phyloP scores from a whole-genome alignment of 2,888 invertebrate genomes.

The Lutraria lutraria region DNA sequence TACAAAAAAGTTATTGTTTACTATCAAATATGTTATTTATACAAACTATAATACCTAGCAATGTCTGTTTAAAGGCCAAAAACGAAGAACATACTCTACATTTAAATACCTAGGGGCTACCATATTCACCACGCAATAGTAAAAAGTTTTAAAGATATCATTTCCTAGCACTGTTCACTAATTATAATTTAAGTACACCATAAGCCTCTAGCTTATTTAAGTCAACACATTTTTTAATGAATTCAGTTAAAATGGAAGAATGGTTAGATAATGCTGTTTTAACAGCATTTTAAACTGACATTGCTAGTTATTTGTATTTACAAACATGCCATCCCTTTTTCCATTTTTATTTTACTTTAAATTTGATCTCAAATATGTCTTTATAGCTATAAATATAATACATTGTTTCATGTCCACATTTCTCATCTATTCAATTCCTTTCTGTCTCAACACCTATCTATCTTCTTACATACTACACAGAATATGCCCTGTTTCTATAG shows the following conservation, averaged over 20 bases:
- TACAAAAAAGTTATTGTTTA: not conserved
- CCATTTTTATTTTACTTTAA: not conserved
- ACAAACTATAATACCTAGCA: not conserved
- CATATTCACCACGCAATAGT: not conserved
- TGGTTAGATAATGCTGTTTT: no score
- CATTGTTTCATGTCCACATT: no score
- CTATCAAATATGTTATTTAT: slow-evolving; percentile 14
- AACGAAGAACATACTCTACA: not conserved
- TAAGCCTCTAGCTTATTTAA: no score
- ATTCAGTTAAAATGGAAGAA: no score
- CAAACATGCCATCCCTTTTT: not conserved
- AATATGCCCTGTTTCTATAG: no score
- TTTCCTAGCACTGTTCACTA: no score
- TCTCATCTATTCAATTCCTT: not conserved
- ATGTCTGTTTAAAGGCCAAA: not conserved
- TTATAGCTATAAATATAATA: not conserved
- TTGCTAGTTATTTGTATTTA: not conserved
- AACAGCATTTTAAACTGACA: not conserved
- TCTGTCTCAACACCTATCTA: not conserved
- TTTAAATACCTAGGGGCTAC: not conserved
- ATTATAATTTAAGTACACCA: no score
- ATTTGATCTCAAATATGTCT: slow-evolving; percentile 9
- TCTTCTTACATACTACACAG: not conserved
- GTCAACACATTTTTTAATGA: no score
- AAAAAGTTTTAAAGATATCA: no score